Conservation (phyloP, 2,797 vertebrate genomes). For the Sebastes hubbsi region DNA sequence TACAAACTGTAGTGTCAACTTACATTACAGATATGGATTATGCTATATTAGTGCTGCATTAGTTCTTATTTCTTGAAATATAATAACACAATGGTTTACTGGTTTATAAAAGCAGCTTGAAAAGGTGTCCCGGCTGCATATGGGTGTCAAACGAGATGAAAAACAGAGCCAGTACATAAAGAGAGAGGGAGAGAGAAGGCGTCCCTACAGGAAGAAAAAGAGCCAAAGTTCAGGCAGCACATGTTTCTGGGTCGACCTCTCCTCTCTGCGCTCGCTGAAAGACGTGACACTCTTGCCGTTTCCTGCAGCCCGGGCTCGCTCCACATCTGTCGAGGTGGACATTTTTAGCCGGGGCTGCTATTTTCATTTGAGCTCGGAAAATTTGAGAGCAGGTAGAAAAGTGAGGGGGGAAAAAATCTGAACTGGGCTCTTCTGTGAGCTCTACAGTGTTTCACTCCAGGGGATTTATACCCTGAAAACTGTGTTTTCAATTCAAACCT, state of each 20-base stretch:
- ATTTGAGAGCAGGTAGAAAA: not conserved
- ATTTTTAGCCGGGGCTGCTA: conserved; percentile 74
- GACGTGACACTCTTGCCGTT: conserved; percentile 67
- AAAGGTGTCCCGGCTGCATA: not conserved
- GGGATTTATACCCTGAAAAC: not conserved
- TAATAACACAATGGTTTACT: not conserved
- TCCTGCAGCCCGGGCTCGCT: conserved; percentile 49
- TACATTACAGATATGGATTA: not conserved
- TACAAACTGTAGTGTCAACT: not conserved
- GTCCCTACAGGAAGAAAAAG: conserved; percentile 73
- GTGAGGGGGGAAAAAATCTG: not conserved
- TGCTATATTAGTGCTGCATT: not conserved
- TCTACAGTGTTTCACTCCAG: not conserved
- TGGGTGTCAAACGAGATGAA: not conserved
- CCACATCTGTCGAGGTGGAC: conserved; percentile 65
- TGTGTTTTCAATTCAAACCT: not conserved
- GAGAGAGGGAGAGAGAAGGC: conserved; percentile 54
- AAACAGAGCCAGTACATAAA: not conserved
- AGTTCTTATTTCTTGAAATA: not conserved
- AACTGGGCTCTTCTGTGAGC: not conserved
- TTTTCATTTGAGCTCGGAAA: conserved; percentile 65
- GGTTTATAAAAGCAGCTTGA: not conserved
- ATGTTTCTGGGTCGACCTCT: conserved; percentile 80
- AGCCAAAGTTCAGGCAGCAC: conserved; percentile 80
- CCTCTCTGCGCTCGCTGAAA: conserved; percentile 40